Evolutionary conservation across 1,140 invertebrate species (phyloP), one percentile per base, ranked within the genome.

Genomic region (Battus philenor): DNA sequence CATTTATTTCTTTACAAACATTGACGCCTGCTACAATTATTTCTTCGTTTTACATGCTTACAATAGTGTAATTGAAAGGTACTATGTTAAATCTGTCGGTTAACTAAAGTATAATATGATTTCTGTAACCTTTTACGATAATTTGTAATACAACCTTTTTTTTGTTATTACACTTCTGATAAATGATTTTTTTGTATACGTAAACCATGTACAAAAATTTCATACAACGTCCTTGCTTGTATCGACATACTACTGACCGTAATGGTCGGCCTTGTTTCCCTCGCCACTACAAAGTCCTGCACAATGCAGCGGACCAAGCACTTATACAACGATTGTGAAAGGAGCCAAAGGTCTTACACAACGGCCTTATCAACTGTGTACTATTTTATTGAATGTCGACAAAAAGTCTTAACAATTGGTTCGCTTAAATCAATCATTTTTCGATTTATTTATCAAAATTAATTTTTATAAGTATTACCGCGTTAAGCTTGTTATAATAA

Each of bases 321-420:
- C 26, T 59, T 54, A 46, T 48, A 50, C 44, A 50, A 58, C 32
- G 32, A 17, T 33, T 49, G 55, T 59, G 55, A 59, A 59, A 59
- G 55, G 55, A 30, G 30, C 32, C 9, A 39, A 41, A 41, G 22
- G 38, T 41, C 38, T 59, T 54, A 41, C 43, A 47, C 47, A 54
- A 54, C 33, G 39, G 34, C 30, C 44, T 59, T 59, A 54, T 47
- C 48, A 51, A 43, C 29, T 13, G 50, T 15, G 38, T 4, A 54
- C 46, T 45, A 46, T 45, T 49, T 48, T 47, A 41, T 43, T 30
- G 41, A 50, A 46, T 46, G 36, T 47, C 38, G 38, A 27, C 26
- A 5, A 11, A 11, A 29, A 16, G 9, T 17, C 24, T 41, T 41
- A 41, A 10, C 33, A 11, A 36, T 10, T 36, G n/a, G 16, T 9